phyloP scores from a whole-genome alignment of 1,140 invertebrate genomes.

The Papilio helenus region DNA sequence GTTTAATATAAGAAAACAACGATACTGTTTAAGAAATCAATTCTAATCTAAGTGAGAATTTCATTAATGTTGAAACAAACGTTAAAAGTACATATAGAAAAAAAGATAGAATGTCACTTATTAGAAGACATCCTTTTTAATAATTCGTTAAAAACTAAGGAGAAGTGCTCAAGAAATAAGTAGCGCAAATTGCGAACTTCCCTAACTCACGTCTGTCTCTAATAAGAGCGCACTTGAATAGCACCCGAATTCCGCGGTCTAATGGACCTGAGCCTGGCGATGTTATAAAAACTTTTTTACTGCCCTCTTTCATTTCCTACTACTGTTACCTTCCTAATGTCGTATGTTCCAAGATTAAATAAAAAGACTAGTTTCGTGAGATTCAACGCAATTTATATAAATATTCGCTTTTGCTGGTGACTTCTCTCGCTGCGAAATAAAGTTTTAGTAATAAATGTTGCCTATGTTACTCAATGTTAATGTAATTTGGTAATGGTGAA shows the following conservation, averaged over 20 bases:
- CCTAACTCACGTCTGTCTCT: conserved; percentile 1
- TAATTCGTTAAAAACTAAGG: conserved; percentile 12
- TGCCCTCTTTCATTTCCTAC: conserved; percentile 6
- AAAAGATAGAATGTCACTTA: not conserved
- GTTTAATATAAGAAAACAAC: too few species aligned
- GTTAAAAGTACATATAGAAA: not conserved
- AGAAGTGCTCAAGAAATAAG: conserved; percentile 1
- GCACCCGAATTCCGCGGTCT: conserved; percentile 27
- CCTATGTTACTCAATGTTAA: too few species aligned
- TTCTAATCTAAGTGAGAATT: too few species aligned
- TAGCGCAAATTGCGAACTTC: conserved; percentile 21
- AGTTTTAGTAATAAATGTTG: too few species aligned
- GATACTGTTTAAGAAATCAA: not conserved
- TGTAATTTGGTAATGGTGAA: too few species aligned
- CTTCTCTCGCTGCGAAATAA: too few species aligned
- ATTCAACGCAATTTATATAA: not conserved
- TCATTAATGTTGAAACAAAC: not conserved
- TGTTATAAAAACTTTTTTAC: conserved; percentile 22
- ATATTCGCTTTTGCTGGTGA: too few species aligned
- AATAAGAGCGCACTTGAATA: conserved; percentile 26
- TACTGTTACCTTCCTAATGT: not conserved
- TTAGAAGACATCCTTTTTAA: not conserved
- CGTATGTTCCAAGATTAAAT: conserved; percentile 20
- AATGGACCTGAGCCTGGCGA: not conserved
- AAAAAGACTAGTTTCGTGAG: not conserved